phyloP scores from a whole-genome alignment of 2,888 invertebrate genomes.

The Caenorhabditis macrosperma region DNA sequence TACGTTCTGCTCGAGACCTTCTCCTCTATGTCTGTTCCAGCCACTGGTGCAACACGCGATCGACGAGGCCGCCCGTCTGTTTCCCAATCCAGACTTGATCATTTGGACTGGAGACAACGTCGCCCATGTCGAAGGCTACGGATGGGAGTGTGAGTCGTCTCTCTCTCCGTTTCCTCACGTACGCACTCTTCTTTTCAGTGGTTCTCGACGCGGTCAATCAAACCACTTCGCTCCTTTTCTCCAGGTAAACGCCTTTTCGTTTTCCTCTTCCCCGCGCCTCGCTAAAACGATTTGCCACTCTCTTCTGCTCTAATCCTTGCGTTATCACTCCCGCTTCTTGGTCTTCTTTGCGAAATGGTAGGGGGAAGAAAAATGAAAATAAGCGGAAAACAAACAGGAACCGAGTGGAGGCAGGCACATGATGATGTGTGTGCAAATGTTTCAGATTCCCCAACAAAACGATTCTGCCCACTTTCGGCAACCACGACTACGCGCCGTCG shows the following conservation, averaged over 20 bases:
- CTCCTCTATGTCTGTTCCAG: constrained; percentile 43
- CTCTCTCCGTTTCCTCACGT: neutral
- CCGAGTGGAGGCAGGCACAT: neutral
- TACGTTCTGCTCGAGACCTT: constrained; percentile 12
- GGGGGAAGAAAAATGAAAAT: constrained; percentile 20
- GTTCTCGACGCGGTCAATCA: constrained; percentile 60
- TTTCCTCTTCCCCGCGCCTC: neutral
- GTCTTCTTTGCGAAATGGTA: constrained; percentile 34
- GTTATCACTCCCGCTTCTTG: constrained; percentile 46
- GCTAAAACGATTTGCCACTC: constrained; percentile 39
- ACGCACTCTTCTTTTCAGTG: constrained; percentile 48
- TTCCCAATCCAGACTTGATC: constrained; percentile 73
- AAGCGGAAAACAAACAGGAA: constrained; percentile 19
- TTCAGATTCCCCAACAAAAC: constrained; percentile 62
- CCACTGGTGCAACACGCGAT: constrained; percentile 72
- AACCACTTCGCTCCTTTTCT: constrained; percentile 60
- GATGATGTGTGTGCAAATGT: constrained; percentile 24
- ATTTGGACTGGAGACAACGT: constrained; percentile 79
- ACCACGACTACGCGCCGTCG: constrained; percentile 77
- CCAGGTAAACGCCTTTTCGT: constrained; percentile 36
- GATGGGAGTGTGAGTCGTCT: constrained; percentile 66
- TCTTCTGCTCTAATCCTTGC: constrained; percentile 19
- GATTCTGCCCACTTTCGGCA: constrained; percentile 76
- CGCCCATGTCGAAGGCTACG: constrained; percentile 75
- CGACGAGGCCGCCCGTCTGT: constrained; percentile 62